These are phyloP conservation scores for Pimephales promelas DNA, from an alignment of 2,113 vertebrate species.

Conservation along the genomic window DNA sequence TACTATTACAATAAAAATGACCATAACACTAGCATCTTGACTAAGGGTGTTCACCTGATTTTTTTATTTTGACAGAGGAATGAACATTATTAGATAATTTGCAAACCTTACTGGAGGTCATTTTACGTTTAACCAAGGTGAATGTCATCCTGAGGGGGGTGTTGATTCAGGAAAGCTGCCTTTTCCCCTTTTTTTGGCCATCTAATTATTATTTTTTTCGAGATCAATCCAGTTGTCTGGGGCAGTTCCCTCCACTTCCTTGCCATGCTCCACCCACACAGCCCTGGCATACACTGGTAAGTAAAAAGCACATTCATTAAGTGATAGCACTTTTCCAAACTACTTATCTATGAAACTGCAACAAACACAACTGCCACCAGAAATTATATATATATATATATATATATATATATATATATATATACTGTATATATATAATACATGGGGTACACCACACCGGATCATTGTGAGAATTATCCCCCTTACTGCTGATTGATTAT, in stretches of 20 bases:
- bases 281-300: conserved; percentile 11
- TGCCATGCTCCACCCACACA: conserved; percentile 22
- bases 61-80: conserved; percentile 19
- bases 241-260: conserved; percentile 13
- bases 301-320: conserved; percentile 1
- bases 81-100: neutral
- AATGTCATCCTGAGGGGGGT: conserved; percentile 20
- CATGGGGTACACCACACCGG: too few relatives aligned
- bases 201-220: neutral
- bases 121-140: conserved; percentile 31
- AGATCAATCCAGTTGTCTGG: conserved; percentile 13
- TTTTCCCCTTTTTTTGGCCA: conserved; percentile 17
- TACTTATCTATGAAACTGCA: neutral
- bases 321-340: neutral
- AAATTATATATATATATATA: too few relatives aligned
- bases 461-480: too few relatives aligned
- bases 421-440: too few relatives aligned
- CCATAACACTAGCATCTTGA: neutral
- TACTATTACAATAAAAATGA: neutral
- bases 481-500: too few relatives aligned
- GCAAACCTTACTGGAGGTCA: conserved; percentile 1
- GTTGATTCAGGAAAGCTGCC: conserved; percentile 2
- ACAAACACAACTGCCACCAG: too few relatives aligned
- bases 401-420: too few relatives aligned
- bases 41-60: too few relatives aligned